These are phyloP conservation scores for Patella ulyssiponensis DNA, from an alignment of 2,888 invertebrate species.

Conservation along the genomic window DNA sequence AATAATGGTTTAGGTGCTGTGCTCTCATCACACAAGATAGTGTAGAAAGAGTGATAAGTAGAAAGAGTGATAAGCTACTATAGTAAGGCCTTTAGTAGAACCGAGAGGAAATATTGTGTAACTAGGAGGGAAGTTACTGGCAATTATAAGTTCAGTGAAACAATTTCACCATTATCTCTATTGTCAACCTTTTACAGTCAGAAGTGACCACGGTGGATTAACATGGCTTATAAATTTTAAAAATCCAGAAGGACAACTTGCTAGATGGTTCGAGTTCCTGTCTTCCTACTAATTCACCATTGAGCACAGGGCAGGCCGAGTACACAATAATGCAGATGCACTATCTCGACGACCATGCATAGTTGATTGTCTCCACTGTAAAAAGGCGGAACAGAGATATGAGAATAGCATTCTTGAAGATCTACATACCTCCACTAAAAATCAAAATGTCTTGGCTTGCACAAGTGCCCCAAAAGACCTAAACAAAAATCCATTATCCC, in stretches of 20 bases:
- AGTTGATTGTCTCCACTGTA: too few relatives aligned
- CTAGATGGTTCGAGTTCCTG: conserved; percentile 28
- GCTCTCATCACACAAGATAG: background rate
- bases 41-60: too few relatives aligned
- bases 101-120: too few relatives aligned
- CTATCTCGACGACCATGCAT: conserved; percentile 18
- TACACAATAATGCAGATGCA: conserved; percentile 24
- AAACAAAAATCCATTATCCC: too few relatives aligned
- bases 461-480: too few relatives aligned
- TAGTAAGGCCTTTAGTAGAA: too few relatives aligned
- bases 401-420: too few relatives aligned
- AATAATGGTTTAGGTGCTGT: conserved; percentile 6
- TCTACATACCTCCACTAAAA: too few relatives aligned
- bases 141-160: conserved; percentile 26
- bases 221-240: background rate
- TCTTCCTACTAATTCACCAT: conserved; percentile 20
- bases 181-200: conserved; percentile 30
- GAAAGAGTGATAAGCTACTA: too few relatives aligned
- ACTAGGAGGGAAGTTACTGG: too few relatives aligned
- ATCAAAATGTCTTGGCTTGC: too few relatives aligned
- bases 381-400: too few relatives aligned
- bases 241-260: conserved; percentile 26
- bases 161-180: conserved; percentile 35
- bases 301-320: conserved; percentile 24
- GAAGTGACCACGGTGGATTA: conserved; percentile 41